Evolutionary conservation across 2,113 vertebrate species (phyloP), one percentile per base, ranked within the genome.

Genomic region (Talpa occidentalis): DNA sequence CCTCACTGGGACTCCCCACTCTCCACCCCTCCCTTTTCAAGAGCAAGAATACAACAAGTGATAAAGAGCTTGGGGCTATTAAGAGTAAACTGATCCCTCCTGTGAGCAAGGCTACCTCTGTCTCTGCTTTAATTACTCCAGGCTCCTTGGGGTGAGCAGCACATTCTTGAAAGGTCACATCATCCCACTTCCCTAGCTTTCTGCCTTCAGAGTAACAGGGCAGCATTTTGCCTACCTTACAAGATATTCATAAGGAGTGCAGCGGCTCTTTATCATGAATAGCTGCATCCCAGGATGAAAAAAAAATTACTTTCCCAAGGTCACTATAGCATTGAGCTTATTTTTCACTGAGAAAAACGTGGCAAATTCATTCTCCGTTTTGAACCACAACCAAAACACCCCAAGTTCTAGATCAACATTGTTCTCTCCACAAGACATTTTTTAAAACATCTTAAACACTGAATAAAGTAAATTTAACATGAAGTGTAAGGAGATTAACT

Each of bases 231-330:
- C 42, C 76, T 88, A 44, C 67, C 87, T 84, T 59, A 92, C 54
- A 42, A 80, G 92, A 47, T 93, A 95, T 92, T 96, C 73, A 88
- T 90, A 95, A 91, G 6, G 22, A 93, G 40, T 16, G 40, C 93
- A 40, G 72, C 62, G 90, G 92, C 90, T 88, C 88, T 96, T 82
- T 92, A 52, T 35, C 21, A 0, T 74, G 56, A 69, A 15, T 79
- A 78, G 74, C 70, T 86, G 66, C 52, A 90, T 88, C 54, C 79
- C 42, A 70, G 67, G 42, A 90, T 70, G 44, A 17, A 30, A 47
- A 72, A 83, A 76, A 86, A 85, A 72, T 54, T 52, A 52, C 37
- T 79, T 96, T 81, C 47, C 66, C 94, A 94, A 95, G 95, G 92
- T 94, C 87, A 84, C 11, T 59, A 64, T 74, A 66, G 85, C 88